Percentiles rank a stretch among this genome's conserved stretches.
These are phyloP conservation scores for Polietes domitor DNA, from an alignment of 2,888 invertebrate genomes.

Conservation along the genomic window DNA sequence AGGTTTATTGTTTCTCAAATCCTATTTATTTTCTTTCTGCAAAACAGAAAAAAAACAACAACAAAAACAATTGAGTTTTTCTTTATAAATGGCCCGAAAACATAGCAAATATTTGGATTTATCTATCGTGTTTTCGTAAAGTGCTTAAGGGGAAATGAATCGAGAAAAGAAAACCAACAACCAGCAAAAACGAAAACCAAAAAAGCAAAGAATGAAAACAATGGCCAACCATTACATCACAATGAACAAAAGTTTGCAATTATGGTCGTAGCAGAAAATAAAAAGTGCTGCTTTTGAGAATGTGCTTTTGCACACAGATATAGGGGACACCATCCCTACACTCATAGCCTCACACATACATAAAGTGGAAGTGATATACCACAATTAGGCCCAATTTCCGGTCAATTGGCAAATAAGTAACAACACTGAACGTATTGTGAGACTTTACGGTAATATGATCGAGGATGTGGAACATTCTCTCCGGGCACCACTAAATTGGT, in stretches of 20 bases:
- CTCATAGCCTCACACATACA: neutral
- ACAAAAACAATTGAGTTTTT: neutral
- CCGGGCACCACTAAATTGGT: neutral
- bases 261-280: neutral
- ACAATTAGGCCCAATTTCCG: constrained; percentile 48
- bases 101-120: neutral
- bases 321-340: neutral
- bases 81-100: neutral
- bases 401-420: constrained; percentile 19
- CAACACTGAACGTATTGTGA: neutral
- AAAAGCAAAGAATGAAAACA: neutral
- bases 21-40: neutral
- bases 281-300: too few relatives aligned
- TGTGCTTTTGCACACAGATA: too few relatives aligned
- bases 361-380: neutral
- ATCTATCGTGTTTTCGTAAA: neutral
- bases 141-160: neutral
- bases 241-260: constrained; percentile 15
- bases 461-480: neutral
- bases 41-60: neutral
- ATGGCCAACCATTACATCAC: neutral
- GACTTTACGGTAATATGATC: neutral
- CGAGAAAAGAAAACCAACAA: neutral
- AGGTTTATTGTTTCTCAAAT: neutral
- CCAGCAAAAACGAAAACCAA: neutral